These are phyloP conservation scores for Lamprotornis superbus DNA, from an alignment of 2,113 vertebrate species.

Conservation along the genomic window DNA sequence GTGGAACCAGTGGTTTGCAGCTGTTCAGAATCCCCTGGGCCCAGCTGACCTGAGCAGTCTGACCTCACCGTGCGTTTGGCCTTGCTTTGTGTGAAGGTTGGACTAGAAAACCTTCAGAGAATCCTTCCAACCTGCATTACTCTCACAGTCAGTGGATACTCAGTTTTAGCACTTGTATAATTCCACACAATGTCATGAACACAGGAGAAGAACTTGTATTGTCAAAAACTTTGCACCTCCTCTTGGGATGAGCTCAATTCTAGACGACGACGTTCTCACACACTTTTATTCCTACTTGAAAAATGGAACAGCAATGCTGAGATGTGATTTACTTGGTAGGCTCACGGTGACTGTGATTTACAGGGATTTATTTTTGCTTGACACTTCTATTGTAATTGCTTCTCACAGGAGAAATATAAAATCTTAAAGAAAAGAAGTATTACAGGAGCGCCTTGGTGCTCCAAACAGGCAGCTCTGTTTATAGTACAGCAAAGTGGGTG, in stretches of 20 bases:
- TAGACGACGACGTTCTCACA: neutral
- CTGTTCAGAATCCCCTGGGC: neutral
- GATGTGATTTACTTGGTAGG: neutral
- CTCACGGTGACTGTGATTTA: conserved; percentile 11
- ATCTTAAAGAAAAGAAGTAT: conserved; percentile 21
- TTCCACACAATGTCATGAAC: neutral
- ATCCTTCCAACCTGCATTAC: neutral
- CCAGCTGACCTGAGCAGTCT: neutral
- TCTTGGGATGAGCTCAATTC: neutral
- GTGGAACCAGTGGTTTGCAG: neutral
- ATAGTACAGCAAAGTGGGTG: neutral
- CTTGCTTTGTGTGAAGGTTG: neutral
- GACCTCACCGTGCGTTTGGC: neutral
- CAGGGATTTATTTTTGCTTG: conserved; percentile 27
- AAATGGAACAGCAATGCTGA: neutral
- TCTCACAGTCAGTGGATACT: neutral
- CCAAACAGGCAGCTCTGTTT: conserved; percentile 7
- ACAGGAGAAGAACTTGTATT: neutral
- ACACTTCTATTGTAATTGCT: conserved; percentile 30
- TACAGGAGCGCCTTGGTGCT: neutral
- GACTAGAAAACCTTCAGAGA: neutral
- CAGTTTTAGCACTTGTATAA: neutral
- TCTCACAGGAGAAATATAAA: conserved; percentile 23
- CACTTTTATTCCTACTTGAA: neutral
- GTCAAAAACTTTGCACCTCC: neutral